Evolutionary conservation across 2,888 invertebrate species (phyloP), one percentile per base, ranked within the genome.

Genomic region (Apamea sordens): DNA sequence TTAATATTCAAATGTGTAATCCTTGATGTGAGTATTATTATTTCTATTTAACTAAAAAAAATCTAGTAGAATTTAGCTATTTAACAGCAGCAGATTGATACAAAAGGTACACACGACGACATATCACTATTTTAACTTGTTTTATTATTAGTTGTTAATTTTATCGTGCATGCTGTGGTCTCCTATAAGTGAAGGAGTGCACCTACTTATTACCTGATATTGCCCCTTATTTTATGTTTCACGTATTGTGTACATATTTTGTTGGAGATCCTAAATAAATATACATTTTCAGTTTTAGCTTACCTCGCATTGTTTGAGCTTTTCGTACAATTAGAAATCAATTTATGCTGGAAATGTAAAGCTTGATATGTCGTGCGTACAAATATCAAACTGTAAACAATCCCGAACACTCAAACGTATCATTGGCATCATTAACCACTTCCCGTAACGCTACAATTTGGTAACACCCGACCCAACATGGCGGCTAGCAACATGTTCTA

Each of bases 361-460:
- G 56, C 24, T 24, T 24, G 24, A 56, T 56, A 10, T 2, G 53
- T 53, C 56, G 10, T 56, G 24, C 24, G 56, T 44, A 68, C 21
- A 74, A 18, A 13, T 72, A 73, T 61, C 53, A 53, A 59, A 64
- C 56, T 41, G 63, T 44, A 59, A 73, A 73, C 69, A 85, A 56
- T 80, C 47, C 36, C 71, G 65, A 70, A 77, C 61, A 41, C 68
- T 41, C 18, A 64, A 64, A 36, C 15, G 50, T 86, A 74, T 71
- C 53, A 86, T 75, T 75, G 75, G 69, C 73, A 70, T 65, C 64
- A 83, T 73, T 73, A 61, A 47, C 75, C 53, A 32, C 21, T 84
- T 84, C 73, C 75, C 67, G 65, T 73, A 64, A 63, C 50, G 53
- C 64, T 73, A 78, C 68, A 69, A 73, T 87, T 85, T 77, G 44